Conservation (phyloP, 1,140 invertebrate species). For the Sycophaga agraensis region DNA sequence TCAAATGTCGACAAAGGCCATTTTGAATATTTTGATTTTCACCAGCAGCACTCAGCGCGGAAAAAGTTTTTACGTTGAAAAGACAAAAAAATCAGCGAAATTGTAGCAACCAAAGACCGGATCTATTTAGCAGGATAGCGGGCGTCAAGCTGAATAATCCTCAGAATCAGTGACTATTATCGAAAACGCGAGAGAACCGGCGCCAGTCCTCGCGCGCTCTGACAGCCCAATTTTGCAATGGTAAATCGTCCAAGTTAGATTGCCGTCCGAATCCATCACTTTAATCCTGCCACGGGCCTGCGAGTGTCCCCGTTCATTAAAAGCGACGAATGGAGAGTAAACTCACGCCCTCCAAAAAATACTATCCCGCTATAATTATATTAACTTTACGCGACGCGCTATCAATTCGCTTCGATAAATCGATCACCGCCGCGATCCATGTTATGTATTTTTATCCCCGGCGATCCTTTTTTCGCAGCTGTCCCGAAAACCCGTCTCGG, state of each 20-base stretch:
- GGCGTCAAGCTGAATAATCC: conserved; percentile 19
- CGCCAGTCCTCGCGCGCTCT: not conserved
- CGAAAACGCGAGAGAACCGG: not conserved
- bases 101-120: not conserved
- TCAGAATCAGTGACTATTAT: conserved; percentile 18
- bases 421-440: not conserved
- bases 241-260: conserved; percentile 22
- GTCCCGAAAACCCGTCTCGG: too few species aligned
- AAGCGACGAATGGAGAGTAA: too few species aligned
- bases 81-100: too few species aligned
- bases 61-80: too few species aligned
- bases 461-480: too few species aligned
- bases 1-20: too few species aligned
- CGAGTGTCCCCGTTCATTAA: not conserved
- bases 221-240: conserved; percentile 12
- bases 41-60: too few species aligned
- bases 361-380: too few species aligned
- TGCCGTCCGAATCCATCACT: conserved; percentile 24
- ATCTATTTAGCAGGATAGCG: conserved; percentile 1
- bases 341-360: too few species aligned
- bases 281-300: not conserved
- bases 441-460: not conserved
- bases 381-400: not conserved
- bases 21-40: too few species aligned
- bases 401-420: conserved; percentile 17